Conservation (phyloP, 2,888 invertebrate genomes). For the Cetonia aurata region DNA sequence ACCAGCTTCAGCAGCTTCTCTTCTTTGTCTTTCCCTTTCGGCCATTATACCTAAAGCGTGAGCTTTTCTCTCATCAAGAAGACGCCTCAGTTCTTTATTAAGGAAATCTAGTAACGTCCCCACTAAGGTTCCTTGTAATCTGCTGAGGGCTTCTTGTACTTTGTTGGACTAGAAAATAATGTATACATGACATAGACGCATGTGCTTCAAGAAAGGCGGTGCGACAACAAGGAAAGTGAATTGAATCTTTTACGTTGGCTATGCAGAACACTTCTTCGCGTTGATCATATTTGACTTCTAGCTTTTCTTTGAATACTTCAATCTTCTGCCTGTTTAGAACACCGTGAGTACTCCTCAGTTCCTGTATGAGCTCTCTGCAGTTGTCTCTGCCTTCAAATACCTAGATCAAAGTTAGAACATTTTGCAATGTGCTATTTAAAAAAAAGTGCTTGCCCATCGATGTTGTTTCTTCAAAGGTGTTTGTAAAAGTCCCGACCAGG, state of each 20-base stretch:
- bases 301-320: conserved; percentile 55
- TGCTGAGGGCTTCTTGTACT: conserved; percentile 74
- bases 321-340: conserved; percentile 71
- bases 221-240: conserved; percentile 3
- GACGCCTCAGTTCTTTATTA: conserved; percentile 81
- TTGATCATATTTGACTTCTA: conserved; percentile 61
- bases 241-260: conserved; percentile 44
- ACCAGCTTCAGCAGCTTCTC: conserved; percentile 87
- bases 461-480: neutral
- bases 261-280: conserved; percentile 56
- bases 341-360: conserved; percentile 77
- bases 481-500: neutral
- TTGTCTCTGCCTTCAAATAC: conserved; percentile 80
- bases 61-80: conserved; percentile 82
- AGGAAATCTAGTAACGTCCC: conserved; percentile 81
- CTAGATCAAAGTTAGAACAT: conserved; percentile 62
- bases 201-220: neutral
- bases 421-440: neutral
- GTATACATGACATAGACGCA: neutral
- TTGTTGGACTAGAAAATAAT: conserved; percentile 67
- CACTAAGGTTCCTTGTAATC: conserved; percentile 79
- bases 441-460: too few relatives aligned
- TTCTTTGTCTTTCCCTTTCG: conserved; percentile 79
- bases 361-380: conserved; percentile 78
- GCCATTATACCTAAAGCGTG: conserved; percentile 85